Percentiles rank a stretch among this genome's conserved stretches.
These are phyloP conservation scores for Omphaloscelis lunosa DNA, from an alignment of 2,888 invertebrate genomes.

Conservation along the genomic window DNA sequence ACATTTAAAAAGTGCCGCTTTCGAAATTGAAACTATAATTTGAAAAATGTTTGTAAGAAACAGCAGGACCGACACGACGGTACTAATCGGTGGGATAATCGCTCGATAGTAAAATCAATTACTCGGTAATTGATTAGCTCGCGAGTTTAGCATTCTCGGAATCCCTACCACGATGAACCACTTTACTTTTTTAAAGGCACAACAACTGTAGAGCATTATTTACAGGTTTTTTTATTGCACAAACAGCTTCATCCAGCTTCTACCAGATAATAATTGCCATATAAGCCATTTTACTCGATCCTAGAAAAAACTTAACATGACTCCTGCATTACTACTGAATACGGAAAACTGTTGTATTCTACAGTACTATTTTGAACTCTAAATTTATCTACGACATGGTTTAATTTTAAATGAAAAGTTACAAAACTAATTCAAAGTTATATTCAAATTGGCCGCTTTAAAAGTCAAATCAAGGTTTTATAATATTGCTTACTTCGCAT, in stretches of 20 bases:
- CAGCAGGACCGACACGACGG: not conserved
- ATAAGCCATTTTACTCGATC: constrained; percentile 70
- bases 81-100: constrained; percentile 55
- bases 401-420: constrained; percentile 33
- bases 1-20: not conserved
- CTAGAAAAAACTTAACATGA: constrained; percentile 75
- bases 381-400: constrained; percentile 48
- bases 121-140: constrained; percentile 68
- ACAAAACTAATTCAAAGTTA: constrained; percentile 11
- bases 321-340: constrained; percentile 64
- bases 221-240: constrained; percentile 72
- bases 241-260: constrained; percentile 79
- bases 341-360: constrained; percentile 64
- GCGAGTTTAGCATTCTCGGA: constrained; percentile 63
- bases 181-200: constrained; percentile 61
- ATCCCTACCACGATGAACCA: constrained; percentile 63
- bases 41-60: constrained; percentile 19
- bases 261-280: constrained; percentile 79
- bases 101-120: constrained; percentile 63
- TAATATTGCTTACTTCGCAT: constrained; percentile 15
- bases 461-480: constrained; percentile 47
- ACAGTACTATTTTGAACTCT: constrained; percentile 54
- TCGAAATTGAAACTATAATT: constrained; percentile 29
- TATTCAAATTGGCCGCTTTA: constrained; percentile 43
- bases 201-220: constrained; percentile 60